Evolutionary conservation across 2,113 vertebrate species (phyloP).

Genomic region (Cochlearius cochlearius): DNA sequence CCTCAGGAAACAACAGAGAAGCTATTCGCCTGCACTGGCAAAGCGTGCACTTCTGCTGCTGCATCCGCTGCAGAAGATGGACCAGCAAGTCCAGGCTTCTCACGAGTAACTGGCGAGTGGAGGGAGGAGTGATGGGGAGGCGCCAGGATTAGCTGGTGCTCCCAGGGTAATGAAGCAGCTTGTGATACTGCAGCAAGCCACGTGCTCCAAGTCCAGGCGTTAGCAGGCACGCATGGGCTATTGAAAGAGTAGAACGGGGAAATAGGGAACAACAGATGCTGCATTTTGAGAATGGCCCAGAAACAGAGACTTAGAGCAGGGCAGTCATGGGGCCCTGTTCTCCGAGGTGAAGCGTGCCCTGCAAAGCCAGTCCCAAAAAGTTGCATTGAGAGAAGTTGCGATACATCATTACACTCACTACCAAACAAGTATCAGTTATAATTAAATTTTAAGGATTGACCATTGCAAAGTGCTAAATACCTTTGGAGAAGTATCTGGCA

Average conservation of each 20-base stretch:
- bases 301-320: neutral
- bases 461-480: neutral
- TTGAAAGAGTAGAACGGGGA: neutral
- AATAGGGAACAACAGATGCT: neutral
- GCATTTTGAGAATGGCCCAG: neutral
- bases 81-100: neutral
- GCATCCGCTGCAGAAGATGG: neutral
- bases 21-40: neutral
- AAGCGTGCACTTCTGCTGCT: neutral
- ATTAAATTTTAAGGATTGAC: neutral
- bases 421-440: neutral
- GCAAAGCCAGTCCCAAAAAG: neutral
- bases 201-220: fast-evolving
- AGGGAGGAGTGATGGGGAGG: fast-evolving
- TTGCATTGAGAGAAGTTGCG: fast-evolving
- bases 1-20: neutral
- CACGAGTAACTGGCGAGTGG: neutral
- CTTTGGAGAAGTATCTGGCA: neutral
- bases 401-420: neutral
- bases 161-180: neutral
- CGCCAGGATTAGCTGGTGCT: neutral
- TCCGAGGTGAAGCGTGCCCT: fast-evolving
- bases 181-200: neutral
- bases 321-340: neutral
- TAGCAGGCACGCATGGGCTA: fast-evolving